Base-by-base conservation (phyloP, 2,797 vertebrate species). In the Buceros bicornis region DNA sequence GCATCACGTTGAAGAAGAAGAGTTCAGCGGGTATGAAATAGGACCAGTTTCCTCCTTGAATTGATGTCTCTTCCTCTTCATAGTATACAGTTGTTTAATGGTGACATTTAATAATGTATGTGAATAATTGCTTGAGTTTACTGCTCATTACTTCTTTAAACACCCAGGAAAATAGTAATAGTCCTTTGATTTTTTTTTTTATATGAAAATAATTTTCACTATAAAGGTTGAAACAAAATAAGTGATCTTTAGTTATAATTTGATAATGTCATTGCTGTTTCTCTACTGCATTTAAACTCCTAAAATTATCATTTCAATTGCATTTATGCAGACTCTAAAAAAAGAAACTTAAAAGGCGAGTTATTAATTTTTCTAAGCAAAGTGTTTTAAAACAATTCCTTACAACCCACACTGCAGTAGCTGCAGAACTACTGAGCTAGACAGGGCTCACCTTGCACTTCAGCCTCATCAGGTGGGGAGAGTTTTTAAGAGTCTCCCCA, bases 81-180 rank as follows among this genome's bases (percentile, higher is more conserved):
- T 51, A 82, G 67, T 56, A 77, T 64, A 69, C 80, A 76, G 69
- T 85, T 97, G 57, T 91, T 96, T 95, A 94, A 71, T 56, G 88
- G 82, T 97, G 97, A 95, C 96, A 97, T 97, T 98, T 96, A 92
- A 87, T 94, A 97, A 97, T 83, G 82, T 58, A 79, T 76, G 26
- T 92, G 84, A 98, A 89, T 97, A 98, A 98, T 98, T 97, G 95
- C 96, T 88, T 37, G 57, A 96, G 90, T 97, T 98, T 97, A 97
- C 96, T 97, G 93, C 85, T 98, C 98, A 98, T 98, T 98, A 94
- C 96, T 90, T 94, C 95, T 94, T 97, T 93, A 93, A 97, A 97
- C 97, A 84, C 69, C 80, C 84, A 92, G 74, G 64, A 79, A 97
- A 95, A 91, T 58, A 88, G 58, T 82, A 89, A 93, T 60, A 89